Evolutionary conservation across 2,888 invertebrate species (phyloP).

Genomic region (Ypsolopha scabrella): DNA sequence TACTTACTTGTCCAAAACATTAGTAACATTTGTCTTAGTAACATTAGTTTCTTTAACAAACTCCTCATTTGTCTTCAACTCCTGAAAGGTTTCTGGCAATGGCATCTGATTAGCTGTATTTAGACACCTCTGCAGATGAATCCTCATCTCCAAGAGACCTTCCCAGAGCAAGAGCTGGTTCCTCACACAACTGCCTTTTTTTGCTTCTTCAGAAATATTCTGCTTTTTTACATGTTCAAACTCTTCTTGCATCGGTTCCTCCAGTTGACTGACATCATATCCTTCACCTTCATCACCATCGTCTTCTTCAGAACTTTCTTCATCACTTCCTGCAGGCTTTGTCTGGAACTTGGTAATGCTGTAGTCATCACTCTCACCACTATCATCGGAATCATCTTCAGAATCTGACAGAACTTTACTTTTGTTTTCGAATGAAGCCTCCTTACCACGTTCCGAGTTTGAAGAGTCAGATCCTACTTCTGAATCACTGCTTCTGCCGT

Average conservation of each 20-base stretch:
- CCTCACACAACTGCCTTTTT: slow-evolving; percentile 76
- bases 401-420: slow-evolving; percentile 1
- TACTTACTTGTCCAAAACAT: slow-evolving; percentile 73
- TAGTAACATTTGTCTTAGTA: slow-evolving; percentile 65
- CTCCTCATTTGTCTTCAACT: slow-evolving; percentile 54
- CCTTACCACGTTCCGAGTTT: not conserved
- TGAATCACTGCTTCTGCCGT: not conserved
- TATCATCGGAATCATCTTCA: slow-evolving; percentile 19
- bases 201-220: slow-evolving; percentile 67
- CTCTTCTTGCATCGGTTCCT: slow-evolving; percentile 55
- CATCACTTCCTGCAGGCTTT: slow-evolving; percentile 17
- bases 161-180: slow-evolving; percentile 87
- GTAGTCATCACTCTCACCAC: slow-evolving; percentile 21
- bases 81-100: slow-evolving; percentile 63
- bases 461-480: not conserved
- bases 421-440: not conserved
- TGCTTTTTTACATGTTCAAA: slow-evolving; percentile 71
- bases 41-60: slow-evolving; percentile 62
- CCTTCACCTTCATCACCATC: slow-evolving; percentile 41
- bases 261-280: slow-evolving; percentile 54
- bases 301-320: slow-evolving; percentile 24
- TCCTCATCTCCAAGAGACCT: slow-evolving; percentile 85
- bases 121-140: slow-evolving; percentile 87
- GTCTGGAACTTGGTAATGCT: slow-evolving; percentile 17
- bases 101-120: slow-evolving; percentile 84